Conservation (phyloP, 1,140 invertebrate species). For the Drosophila tani region DNA sequence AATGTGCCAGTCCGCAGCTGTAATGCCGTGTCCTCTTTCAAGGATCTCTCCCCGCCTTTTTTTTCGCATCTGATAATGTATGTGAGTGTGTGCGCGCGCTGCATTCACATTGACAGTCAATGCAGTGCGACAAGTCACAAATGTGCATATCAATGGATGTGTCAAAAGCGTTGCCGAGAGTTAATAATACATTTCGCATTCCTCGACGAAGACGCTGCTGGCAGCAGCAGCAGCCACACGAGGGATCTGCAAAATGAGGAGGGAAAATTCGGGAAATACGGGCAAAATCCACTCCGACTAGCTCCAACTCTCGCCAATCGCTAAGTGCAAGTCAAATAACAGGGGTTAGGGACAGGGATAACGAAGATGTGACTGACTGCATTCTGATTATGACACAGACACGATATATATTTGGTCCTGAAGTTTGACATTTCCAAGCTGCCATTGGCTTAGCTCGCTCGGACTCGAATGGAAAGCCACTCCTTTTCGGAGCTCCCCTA, state of each 20-base stretch:
- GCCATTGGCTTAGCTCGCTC: constrained; percentile 24
- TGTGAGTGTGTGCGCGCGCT: constrained; percentile 16
- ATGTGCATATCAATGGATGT: constrained; percentile 72
- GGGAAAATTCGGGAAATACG: neutral
- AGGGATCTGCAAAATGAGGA: constrained; percentile 5
- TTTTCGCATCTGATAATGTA: constrained; percentile 2
- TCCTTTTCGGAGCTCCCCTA: constrained; percentile 7
- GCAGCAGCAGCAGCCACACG: constrained; percentile 8
- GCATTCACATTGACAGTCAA: constrained; percentile 51
- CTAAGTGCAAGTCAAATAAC: constrained; percentile 56
- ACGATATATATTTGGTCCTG: constrained; percentile 36
- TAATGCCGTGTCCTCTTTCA: constrained; percentile 11
- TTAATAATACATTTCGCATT: constrained; percentile 61
- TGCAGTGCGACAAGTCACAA: constrained; percentile 68
- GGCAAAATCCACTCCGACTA: constrained; percentile 44
- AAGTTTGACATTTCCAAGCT: constrained; percentile 35
- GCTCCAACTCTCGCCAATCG: constrained; percentile 46
- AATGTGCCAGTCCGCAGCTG: constrained; percentile 42
- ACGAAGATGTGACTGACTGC: constrained; percentile 46
- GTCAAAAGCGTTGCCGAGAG: constrained; percentile 64
- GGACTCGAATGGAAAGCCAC: constrained; percentile 7
- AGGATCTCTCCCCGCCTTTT: neutral
- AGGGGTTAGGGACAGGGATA: constrained; percentile 11
- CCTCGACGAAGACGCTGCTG: constrained; percentile 20
- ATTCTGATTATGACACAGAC: constrained; percentile 56